These are phyloP conservation scores for Bellardia pandia DNA, from an alignment of 2,888 invertebrate species.

Conservation along the genomic window DNA sequence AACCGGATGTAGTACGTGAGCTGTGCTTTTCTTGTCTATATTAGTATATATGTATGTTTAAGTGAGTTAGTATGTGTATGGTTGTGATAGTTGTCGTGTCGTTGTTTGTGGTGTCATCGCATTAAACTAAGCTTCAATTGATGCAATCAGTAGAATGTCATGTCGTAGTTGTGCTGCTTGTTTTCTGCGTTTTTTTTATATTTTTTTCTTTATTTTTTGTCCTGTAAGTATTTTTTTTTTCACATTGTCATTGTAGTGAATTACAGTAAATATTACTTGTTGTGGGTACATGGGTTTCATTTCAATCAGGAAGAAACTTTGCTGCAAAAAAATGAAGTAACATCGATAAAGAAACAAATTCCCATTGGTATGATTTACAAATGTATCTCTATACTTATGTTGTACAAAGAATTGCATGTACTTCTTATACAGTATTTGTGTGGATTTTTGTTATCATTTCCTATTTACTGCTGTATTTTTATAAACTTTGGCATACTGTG, in stretches of 20 bases:
- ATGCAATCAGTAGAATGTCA: constrained; percentile 75
- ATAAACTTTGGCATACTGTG: not conserved
- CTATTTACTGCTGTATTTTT: constrained; percentile 14
- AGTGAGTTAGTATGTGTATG: not conserved
- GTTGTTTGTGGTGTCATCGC: constrained; percentile 60
- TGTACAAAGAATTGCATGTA: constrained; percentile 27
- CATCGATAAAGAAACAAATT: constrained; percentile 46
- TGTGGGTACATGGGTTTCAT: constrained; percentile 60
- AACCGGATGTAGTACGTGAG: constrained; percentile 74
- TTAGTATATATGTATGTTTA: not conserved
- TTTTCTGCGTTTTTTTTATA: not conserved
- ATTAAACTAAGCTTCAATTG: constrained; percentile 74
- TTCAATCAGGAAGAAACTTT: constrained; percentile 69
- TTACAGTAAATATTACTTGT: constrained; percentile 65
- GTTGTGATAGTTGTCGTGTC: constrained; percentile 34
- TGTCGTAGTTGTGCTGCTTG: constrained; percentile 52
- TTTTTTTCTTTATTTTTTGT: constrained; percentile 13
- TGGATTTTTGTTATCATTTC: constrained; percentile 59
- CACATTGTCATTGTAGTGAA: constrained; percentile 41
- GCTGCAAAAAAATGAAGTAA: not conserved
- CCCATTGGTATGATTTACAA: constrained; percentile 69
- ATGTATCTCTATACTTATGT: constrained; percentile 38
- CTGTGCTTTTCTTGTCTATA: constrained; percentile 55
- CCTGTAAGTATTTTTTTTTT: not conserved
- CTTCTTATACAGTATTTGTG: constrained; percentile 53